These are phyloP conservation scores for Synaphobranchus kaupii DNA, from an alignment of 2,797 vertebrate species.

Conservation along the genomic window DNA sequence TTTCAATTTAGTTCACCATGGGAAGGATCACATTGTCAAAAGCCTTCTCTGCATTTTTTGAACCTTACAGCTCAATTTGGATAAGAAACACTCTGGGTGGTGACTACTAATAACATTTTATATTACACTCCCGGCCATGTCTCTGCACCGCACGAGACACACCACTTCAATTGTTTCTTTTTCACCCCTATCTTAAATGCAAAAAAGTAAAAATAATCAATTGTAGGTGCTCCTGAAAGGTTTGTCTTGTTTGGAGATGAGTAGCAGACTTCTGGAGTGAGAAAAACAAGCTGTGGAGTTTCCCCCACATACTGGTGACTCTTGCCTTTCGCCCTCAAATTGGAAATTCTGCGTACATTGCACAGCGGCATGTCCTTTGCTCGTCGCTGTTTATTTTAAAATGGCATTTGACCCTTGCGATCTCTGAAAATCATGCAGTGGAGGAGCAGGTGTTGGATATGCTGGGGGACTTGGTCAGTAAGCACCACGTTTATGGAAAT, in stretches of 20 bases:
- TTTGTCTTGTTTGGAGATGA: slow-evolving; percentile 17
- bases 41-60: slow-evolving; percentile 11
- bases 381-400: slow-evolving; percentile 19
- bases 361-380: neutral
- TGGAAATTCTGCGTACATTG: neutral
- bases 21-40: slow-evolving; percentile 50
- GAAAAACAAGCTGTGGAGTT: neutral
- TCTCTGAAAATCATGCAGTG: neutral
- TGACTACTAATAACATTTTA: slow-evolving; percentile 21
- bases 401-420: slow-evolving; percentile 10
- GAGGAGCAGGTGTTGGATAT: slow-evolving; percentile 4
- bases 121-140: slow-evolving; percentile 1
- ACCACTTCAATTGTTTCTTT: slow-evolving; percentile 17
- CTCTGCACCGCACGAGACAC: slow-evolving; percentile 11
- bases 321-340: neutral
- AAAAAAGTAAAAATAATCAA: slow-evolving; percentile 12
- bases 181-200: neutral
- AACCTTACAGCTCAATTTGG: slow-evolving; percentile 47
- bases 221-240: slow-evolving; percentile 29
- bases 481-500: neutral
- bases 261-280: neutral
- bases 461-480: slow-evolving; percentile 7
- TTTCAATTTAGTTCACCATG: slow-evolving; percentile 65
- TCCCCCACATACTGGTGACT: neutral
- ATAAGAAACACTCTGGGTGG: slow-evolving; percentile 47